Conservation (phyloP, 2,113 vertebrate species). For the Limanda limanda region DNA sequence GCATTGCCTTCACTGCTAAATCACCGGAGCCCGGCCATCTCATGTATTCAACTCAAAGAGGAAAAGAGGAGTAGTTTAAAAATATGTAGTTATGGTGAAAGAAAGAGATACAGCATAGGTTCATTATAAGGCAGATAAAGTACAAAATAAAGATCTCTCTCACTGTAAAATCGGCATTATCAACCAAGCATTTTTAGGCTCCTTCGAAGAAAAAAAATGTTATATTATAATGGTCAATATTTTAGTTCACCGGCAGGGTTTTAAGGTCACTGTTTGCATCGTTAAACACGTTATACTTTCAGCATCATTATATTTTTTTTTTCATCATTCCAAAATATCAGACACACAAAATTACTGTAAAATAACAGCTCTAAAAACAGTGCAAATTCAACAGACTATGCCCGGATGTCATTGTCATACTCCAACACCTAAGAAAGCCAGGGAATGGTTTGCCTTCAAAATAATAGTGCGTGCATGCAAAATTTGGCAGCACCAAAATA, state of each 20-base stretch:
- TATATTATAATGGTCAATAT: not conserved
- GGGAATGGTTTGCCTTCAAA: not conserved
- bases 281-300: not conserved
- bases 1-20: constrained; percentile 56
- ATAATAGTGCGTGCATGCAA: not conserved
- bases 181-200: not conserved
- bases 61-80: not conserved
- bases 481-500: not conserved
- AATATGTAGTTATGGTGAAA: not conserved
- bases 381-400: not conserved
- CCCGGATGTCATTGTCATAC: not conserved
- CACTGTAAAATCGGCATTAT: not conserved
- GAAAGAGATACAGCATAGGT: not conserved
- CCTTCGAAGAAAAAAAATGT: not conserved
- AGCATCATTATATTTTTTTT: not conserved
- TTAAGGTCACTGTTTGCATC: not conserved
- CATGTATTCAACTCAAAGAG: constrained; percentile 13
- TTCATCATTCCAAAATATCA: not conserved
- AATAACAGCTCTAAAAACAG: not conserved
- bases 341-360: not conserved
- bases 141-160: not conserved
- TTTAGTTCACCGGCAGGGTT: constrained; percentile 6
- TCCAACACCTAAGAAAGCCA: not conserved
- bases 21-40: constrained; percentile 15
- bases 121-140: not conserved